Base-by-base conservation (phyloP, 1,140 invertebrate species). In the Neodiprion virginianus region DNA sequence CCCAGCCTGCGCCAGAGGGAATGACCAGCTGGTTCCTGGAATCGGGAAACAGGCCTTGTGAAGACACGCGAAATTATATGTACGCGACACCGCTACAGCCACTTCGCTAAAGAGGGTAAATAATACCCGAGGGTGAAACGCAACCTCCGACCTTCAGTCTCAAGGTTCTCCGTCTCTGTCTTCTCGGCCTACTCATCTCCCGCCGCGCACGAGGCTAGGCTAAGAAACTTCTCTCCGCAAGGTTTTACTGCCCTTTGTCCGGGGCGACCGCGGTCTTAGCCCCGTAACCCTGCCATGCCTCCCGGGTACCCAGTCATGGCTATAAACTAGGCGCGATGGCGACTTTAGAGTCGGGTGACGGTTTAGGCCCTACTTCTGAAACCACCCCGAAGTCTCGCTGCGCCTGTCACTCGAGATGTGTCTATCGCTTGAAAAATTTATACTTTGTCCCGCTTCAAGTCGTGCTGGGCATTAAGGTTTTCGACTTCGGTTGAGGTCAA, bases 191-290 rank as follows among this genome's bases (percentile, higher is more conserved):
- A 40, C 28, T 40, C 28, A 40, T 40, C 28, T 1, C 28, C 28
- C 5, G 28, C 28, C 5, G 28, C 28, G 28, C 28, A 40, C 28
- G 28, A 40, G 28, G 28, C 28, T 40, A 61, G 53, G 11, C 53
- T 61, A 12, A 12, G 53, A 61, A 61, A 61, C 53, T 61, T 40
- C 53, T 17, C 11, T 61, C 11, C 53, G 11, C 53, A 61, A 61
- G n/a, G 53, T 61, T 61, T 61, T 61, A 61, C 53, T 61, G 53
- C 8, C 53, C 53, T 61, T 61, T 61, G 53, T 61, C n/a, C 53
- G 53, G 11, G n/a, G n/a, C 11, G 53, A 61, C 53, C 53, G 7
- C 5, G n/a, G 53, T 61, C 53, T 61, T 61, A 5, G 28, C 5
- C 28, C 28, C 28, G 5, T 40, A 40, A 40, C 28, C 28, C 5